Evolutionary conservation across 1,140 invertebrate genomes (phyloP), one percentile per base, ranked within the genome.

Genomic region (Drosophila santomea): DNA sequence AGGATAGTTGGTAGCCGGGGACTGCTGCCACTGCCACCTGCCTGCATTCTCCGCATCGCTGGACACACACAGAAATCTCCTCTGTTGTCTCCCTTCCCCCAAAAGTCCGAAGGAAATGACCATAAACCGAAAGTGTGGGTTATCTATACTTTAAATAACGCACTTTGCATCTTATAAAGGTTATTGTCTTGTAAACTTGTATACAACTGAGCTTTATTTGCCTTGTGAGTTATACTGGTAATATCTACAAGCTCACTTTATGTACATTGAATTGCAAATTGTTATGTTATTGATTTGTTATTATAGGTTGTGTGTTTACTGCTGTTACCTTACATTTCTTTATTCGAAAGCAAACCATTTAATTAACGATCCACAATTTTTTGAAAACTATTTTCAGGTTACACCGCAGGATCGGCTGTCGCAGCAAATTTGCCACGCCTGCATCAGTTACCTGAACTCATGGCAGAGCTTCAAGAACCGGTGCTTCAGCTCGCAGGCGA

Each of bases 391-490:
- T 11, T 80, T 91, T 5, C 61, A 92, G 92, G 91, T 92, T 43
- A 84, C 88, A 28, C 51, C 81, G 8, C 61, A 80, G 78, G 92
- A 92, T 80, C 80, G 80, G 2, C 51, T 92, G 17, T 92, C 92
- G 35, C 55, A 81, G 57, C 72, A 91, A 6, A 92, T 92, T 28
- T 92, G 92, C 51, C 92, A 92, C 59, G 86, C 91, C 48, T 92
- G 92, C 75, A 92, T 92, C 55, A 92, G 92, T 61, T 92, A 92
- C 69, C 67, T 92, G 41, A 92, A 92, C 72, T 92, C 91, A 4
- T 92, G 92, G 92, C 92, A 92, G 68, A 92, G 91, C 60, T 92
- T 92, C 56, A 92, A 92, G 62, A 92, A 92, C 75, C 92, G 92
- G 32, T 92, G 91, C 58, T 55, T 90, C 35, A 85, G 74, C 39